These are phyloP conservation scores for Euspilapteryx auroguttella DNA, from an alignment of 2,888 invertebrate genomes.

Conservation along the genomic window DNA sequence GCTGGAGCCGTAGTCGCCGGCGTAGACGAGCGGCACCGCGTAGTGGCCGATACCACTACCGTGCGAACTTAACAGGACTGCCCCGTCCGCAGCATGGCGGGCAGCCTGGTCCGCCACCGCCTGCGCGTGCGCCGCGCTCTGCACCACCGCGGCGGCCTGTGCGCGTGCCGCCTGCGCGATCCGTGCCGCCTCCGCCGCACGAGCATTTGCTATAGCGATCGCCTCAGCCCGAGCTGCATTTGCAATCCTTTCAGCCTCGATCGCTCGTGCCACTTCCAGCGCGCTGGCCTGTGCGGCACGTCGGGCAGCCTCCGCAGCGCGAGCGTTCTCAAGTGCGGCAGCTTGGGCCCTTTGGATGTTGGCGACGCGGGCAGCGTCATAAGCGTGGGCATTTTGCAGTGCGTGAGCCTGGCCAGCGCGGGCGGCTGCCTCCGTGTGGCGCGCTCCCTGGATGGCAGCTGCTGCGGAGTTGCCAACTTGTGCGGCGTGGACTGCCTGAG, in stretches of 20 bases:
- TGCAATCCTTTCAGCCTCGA: constrained; percentile 32
- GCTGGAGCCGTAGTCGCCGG: constrained; percentile 10
- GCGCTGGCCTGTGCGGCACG: constrained; percentile 32
- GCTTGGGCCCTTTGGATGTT: constrained; percentile 46
- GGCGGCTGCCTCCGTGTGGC: constrained; percentile 39
- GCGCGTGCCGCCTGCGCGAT: constrained; percentile 37
- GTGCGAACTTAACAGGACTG: constrained; percentile 27
- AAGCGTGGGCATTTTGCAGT: constrained; percentile 42
- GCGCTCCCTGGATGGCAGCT: constrained; percentile 45
- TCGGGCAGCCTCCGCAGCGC: constrained; percentile 40
- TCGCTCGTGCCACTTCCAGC: constrained; percentile 26
- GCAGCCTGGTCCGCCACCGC: constrained; percentile 35
- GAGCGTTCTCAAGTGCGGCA: constrained; percentile 44
- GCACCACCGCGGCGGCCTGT: constrained; percentile 29
- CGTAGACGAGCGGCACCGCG: too few relatives aligned
- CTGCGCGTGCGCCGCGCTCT: constrained; percentile 34
- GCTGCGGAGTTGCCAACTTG: constrained; percentile 45
- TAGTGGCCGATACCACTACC: constrained; percentile 15
- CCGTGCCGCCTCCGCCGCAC: constrained; percentile 42
- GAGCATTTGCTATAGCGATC: constrained; percentile 40
- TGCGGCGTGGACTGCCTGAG: constrained; percentile 42
- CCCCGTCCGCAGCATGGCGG: constrained; percentile 33
- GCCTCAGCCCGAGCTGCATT: constrained; percentile 46
- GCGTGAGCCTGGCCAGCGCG: constrained; percentile 39
- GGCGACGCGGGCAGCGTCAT: constrained; percentile 40